phyloP scores from a whole-genome alignment of 2,113 vertebrate species.

The human (Homo sapiens) region GRCh38 chr2:5072501-5073000 shows the following conservation, averaged over 20 bases:
- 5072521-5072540: not conserved
- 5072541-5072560: not conserved
- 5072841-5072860: no score
- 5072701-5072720: not conserved
- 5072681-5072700: accelerated
- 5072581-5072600: no score
- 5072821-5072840: no score
- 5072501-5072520: not conserved
- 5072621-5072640: no score
- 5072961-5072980: not conserved
- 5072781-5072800: not conserved
- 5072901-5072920: not conserved
- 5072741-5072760: not conserved
- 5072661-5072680: not conserved
- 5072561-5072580: not conserved
- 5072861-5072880: not conserved
- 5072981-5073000: accelerated
- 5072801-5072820: not conserved
- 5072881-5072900: constrained; percentile 22
- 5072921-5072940: not conserved
- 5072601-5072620: not conserved
- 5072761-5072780: not conserved
- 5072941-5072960: accelerated
- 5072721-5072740: not conserved
- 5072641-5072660: no score